phyloP scores from a whole-genome alignment of 1,140 invertebrate genomes.

The Cydia strobilella region DNA sequence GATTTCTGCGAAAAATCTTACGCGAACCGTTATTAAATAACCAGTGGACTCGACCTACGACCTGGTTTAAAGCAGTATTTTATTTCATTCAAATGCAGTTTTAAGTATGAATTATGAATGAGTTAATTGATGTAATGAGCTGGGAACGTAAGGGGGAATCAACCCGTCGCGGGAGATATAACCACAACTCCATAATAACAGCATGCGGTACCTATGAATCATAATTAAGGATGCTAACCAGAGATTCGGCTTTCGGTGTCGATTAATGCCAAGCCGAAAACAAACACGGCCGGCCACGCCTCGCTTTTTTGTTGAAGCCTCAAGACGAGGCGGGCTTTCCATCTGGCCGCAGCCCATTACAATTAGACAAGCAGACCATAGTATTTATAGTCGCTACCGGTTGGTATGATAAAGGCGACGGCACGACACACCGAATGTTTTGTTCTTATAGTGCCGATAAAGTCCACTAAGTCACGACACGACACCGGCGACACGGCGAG shows the following conservation, averaged over 20 bases:
- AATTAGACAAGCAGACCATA: constrained; percentile 46
- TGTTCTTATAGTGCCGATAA: constrained; percentile 49
- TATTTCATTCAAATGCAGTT: constrained; percentile 50
- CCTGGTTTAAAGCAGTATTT: constrained; percentile 40
- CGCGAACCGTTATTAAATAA: constrained; percentile 42
- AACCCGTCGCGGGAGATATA: constrained; percentile 48
- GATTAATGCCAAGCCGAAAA: constrained; percentile 69
- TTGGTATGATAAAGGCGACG: constrained; percentile 48
- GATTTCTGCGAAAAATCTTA: constrained; percentile 50
- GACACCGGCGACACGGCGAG: constrained; percentile 37
- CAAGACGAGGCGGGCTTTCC: constrained; percentile 44
- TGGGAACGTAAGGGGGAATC: constrained; percentile 54
- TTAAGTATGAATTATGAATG: constrained; percentile 57
- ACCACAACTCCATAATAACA: constrained; percentile 65
- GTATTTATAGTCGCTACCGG: constrained; percentile 49
- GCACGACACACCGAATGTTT: constrained; percentile 46
- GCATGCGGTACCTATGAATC: constrained; percentile 69
- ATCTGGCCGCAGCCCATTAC: constrained; percentile 46
- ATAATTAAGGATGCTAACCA: constrained; percentile 66
- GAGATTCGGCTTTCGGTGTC: constrained; percentile 57
- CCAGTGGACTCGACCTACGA: constrained; percentile 33
- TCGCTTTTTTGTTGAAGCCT: constrained; percentile 47
- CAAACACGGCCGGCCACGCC: constrained; percentile 63
- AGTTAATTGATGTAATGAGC: constrained; percentile 71
- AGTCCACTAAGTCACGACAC: constrained; percentile 65